Percentiles rank a stretch among this genome's conserved stretches.
Evolutionary conservation across 2,797 vertebrate genomes (phyloP).

Genomic region (Sardinella longiceps): DNA sequence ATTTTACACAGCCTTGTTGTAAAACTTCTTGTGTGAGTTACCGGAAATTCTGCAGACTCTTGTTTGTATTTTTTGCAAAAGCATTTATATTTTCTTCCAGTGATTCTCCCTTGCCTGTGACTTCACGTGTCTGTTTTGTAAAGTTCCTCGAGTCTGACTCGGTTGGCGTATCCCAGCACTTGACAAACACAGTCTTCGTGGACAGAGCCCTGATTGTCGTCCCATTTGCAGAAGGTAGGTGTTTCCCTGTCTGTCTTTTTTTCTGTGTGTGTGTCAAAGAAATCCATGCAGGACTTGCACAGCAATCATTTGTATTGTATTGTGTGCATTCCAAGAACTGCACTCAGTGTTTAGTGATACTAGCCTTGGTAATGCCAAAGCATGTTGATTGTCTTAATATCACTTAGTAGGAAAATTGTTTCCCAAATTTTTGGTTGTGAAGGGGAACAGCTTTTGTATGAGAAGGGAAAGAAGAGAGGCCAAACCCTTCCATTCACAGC

Average conservation of each 20-base stretch:
- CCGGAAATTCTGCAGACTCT: slow-evolving; percentile 53
- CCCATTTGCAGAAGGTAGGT: slow-evolving; percentile 95
- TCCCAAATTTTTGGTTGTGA: neutral
- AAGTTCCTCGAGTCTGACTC: slow-evolving; percentile 98
- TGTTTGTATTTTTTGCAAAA: slow-evolving; percentile 81
- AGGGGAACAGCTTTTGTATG: neutral
- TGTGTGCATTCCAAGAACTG: neutral
- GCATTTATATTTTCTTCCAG: slow-evolving; percentile 86
- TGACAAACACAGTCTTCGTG: slow-evolving; percentile 99
- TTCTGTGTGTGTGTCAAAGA: neutral
- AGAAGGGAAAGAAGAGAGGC: neutral
- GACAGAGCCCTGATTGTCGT: slow-evolving; percentile 99
- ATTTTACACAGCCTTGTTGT: neutral
- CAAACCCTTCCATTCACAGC: neutral
- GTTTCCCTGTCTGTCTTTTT: slow-evolving; percentile 34
- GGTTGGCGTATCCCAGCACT: slow-evolving; percentile 96
- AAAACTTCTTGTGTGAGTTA: slow-evolving; percentile 22
- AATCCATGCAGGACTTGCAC: neutral
- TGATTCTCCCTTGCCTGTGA: slow-evolving; percentile 99
- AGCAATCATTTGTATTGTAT: neutral
- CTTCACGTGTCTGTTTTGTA: slow-evolving; percentile 99
- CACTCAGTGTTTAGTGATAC: neutral
- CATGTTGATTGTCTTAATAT: neutral
- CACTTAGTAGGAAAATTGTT: neutral
- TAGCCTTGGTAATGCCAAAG: slow-evolving; percentile 8